Base-by-base conservation (phyloP, 2,888 invertebrate genomes). In the Chymomyza caudatula region DNA sequence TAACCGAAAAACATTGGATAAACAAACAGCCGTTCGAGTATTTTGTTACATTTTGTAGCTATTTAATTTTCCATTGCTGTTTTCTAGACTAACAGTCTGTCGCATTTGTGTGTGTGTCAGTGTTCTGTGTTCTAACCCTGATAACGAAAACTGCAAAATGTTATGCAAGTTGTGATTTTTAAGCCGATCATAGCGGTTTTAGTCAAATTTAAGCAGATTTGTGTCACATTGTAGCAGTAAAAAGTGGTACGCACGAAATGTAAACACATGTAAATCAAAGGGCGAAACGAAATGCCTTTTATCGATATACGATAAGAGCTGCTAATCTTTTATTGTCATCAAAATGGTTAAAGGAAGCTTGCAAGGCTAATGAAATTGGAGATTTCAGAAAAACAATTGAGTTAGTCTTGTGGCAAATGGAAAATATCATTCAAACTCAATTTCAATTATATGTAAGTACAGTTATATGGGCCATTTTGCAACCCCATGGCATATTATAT, bases 181-280 rank as follows among this genome's bases (percentile, higher is more conserved):
- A 90, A 90, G 87, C 90, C 89, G 88, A 77, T 88, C 81, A 87
- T 86, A 89, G 88, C 89, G 86, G 81, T 89, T 90, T 80, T 87
- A 90, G 90, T 89, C 89, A 90, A 90, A 90, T 90, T 90, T 90
- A 89, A 87, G 79, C 71, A 88, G 90, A 89, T 90, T 90, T 90
- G 71, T 86, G 90, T 89, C 90, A 89, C 77, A 77, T 78, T 75
- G 77, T 73, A 59, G 69, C 69, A 55, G 17, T 13, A 68, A 58
- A 82, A 73, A 78, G 74, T 70, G 81, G 69, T 59, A 70, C 69
- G 47, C 77, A 59, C 52, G 76, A 78, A 85, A 80, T 85, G 76
- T 75, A 83, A 85, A 85, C 85, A 82, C 80, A 82, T 82, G 86
- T 82, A 82, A 85, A 82, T 85, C 83, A 85, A 73, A 71, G 70